A percentile compares a stretch with the other conserved stretches of the same genome.
Conservation (phyloP, 2,888 invertebrate genomes). For the Halictus ligatus region DNA sequence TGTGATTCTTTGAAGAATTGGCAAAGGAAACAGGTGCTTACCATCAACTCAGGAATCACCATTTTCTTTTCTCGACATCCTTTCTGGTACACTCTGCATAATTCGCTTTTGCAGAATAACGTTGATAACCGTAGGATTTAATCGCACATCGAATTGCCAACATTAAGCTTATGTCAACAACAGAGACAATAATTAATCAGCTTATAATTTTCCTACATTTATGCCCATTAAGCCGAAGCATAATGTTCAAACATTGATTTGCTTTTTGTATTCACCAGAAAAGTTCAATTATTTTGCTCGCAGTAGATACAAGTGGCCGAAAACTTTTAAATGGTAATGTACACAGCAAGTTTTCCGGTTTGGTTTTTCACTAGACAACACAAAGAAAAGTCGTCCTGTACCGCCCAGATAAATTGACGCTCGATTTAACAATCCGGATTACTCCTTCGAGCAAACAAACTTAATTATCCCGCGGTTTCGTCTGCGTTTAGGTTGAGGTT, state of each 20-base stretch:
- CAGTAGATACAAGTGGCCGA: neutral
- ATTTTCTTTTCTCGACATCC: too few relatives aligned
- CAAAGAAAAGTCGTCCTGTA: neutral
- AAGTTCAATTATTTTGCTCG: too few relatives aligned
- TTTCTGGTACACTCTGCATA: neutral
- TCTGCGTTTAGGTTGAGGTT: slow-evolving; percentile 35
- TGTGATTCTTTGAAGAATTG: too few relatives aligned
- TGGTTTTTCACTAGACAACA: neutral
- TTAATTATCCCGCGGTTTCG: slow-evolving; percentile 50
- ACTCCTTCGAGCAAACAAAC: slow-evolving; percentile 24
- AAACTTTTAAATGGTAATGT: neutral
- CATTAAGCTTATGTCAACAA: neutral
- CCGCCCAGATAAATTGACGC: slow-evolving; percentile 46
- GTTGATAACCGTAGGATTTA: neutral
- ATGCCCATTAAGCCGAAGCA: neutral
- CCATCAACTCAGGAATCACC: too few relatives aligned
- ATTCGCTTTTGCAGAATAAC: neutral
- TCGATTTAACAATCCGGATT: slow-evolving; percentile 55
- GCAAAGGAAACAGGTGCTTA: too few relatives aligned
- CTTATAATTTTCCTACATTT: neutral
- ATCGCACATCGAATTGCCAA: too few relatives aligned
- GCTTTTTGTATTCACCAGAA: neutral
- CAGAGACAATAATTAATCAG: neutral
- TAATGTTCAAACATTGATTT: neutral
- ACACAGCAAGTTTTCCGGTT: neutral